phyloP scores from a whole-genome alignment of 2,888 invertebrate species.

The Phragmatobia fuliginosa region DNA sequence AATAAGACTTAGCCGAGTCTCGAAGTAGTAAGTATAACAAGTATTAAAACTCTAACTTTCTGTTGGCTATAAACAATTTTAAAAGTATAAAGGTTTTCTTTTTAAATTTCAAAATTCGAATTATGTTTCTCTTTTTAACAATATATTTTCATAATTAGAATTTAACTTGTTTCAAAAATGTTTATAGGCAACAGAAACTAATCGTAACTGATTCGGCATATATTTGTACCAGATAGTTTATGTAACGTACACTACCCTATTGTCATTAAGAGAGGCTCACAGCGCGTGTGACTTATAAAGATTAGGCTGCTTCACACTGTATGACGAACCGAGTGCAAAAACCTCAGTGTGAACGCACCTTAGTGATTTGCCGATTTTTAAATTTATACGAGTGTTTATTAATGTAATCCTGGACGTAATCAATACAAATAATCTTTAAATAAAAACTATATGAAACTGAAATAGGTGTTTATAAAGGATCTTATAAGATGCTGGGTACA shows the following conservation, averaged over 20 bases:
- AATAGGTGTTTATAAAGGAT: slow-evolving; percentile 21
- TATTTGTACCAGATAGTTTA: slow-evolving; percentile 70
- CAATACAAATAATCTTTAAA: too few relatives aligned
- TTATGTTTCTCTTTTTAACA: not conserved
- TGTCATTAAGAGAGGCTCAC: slow-evolving; percentile 65
- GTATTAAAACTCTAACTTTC: slow-evolving; percentile 48
- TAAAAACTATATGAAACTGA: not conserved
- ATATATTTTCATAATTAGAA: not conserved
- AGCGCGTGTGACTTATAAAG: slow-evolving; percentile 54
- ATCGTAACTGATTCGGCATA: slow-evolving; percentile 57
- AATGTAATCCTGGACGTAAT: not conserved
- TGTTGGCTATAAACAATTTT: slow-evolving; percentile 46
- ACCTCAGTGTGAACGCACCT: slow-evolving; percentile 41
- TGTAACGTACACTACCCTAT: slow-evolving; percentile 67
- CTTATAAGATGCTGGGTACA: slow-evolving; percentile 48
- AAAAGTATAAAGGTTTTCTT: slow-evolving; percentile 11
- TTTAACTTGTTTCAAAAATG: slow-evolving; percentile 26
- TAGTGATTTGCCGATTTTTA: slow-evolving; percentile 70
- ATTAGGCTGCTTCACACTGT: slow-evolving; percentile 30
- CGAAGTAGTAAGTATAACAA: slow-evolving; percentile 50
- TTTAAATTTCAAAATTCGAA: not conserved
- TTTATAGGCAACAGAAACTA: slow-evolving; percentile 39
- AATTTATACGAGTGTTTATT: slow-evolving; percentile 29
- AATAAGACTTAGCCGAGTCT: slow-evolving; percentile 51
- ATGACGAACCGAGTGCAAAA: slow-evolving; percentile 14